Evolutionary conservation across 1,140 invertebrate species (phyloP), one percentile per base, ranked within the genome.

Genomic region (Pollicipes pollicipes): DNA sequence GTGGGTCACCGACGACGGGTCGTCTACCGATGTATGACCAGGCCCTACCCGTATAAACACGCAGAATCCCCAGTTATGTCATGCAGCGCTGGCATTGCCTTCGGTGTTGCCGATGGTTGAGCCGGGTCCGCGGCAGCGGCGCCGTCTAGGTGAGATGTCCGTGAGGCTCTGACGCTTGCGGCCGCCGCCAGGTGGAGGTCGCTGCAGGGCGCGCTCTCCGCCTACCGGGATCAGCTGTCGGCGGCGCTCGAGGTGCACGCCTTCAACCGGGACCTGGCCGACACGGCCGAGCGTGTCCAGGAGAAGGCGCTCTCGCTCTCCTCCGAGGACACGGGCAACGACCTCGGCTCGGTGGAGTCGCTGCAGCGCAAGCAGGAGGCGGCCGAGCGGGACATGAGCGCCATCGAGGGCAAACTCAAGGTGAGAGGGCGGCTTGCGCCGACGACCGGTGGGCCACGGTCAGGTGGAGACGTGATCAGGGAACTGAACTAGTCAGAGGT

Each of bases 221-320:
- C 85, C 16, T 98, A 98, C 78, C 82, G 91, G 66, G 85, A 88
- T 70, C 85, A 88, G 71, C 81, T 97, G 10, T 84, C 85, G 0
- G 90, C 88, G 30, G 93, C 93, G 10, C 80, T 93, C n/a, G 91
- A 95, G 80, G 88, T 97, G 71, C 95, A 97, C 81, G 84, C 90
- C 0, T 93, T 93, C 78, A 90, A 94, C 76, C 83, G 86, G 64
- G 91, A 95, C 78, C 87, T 93, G 10, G 88, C 90, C 74, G 92
- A 95, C 76, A 93, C 91, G 0, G 84, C 84, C 66, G 88, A 90
- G 76, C 83, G 91, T 74, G 89, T 93, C 68, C 84, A 87, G 45
- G 88, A 93, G 79, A 96, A 97, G 81, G 85, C 87, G 0, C 83
- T 87, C 4, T 88, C 95, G 84, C 85, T 85, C 64, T 86, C 85